Evolutionary conservation across 2,113 vertebrate genomes (phyloP), one percentile per base, ranked within the genome.

Genomic region (Sula dactylatra): DNA sequence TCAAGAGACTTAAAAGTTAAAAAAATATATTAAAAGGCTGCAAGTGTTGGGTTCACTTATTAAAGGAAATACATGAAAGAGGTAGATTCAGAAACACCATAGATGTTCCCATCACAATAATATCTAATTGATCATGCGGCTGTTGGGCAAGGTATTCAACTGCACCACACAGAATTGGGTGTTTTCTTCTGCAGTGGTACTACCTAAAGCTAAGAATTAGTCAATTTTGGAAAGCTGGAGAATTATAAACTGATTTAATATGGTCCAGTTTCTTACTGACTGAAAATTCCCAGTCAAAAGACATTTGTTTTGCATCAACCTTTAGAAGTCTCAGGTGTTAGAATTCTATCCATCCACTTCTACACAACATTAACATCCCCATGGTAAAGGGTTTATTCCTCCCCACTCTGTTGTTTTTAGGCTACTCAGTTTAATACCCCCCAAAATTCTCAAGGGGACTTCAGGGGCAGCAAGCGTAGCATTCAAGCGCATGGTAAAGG

Each of bases 1-100:
- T 86, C 25, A 8, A 94, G 74, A 93, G 79, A 94, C 72, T 1
- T 69, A 69, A 55, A 94, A 94, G 84, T 80, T 96, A 94, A 97
- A 97, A 97, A 97, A 96, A 94, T 95, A 97, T 94, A 95, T 78
- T 91, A 96, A 93, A 94, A 96, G 80, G 77, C 89, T 95, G 86
- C 64, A 88, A 86, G 59, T 81, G 88, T 74, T 69, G 70, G 88
- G 62, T 70, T 64, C 82, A 90, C 49, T 93, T 96, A 87, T 62
- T 88, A 91, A 97, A 95, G 69, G 67, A 96, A 97, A 95, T 27
- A 88, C 61, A 72, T 31, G 74, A 83, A 97, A 96, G 96, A 97
- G 97, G 97, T 97, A 98, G 97, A 91, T 92, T 96, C 79, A 94
- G 97, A 97, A 97, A 94, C 90, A 95, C 80, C 32, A 0, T 8